Base-by-base conservation (phyloP, 2,113 vertebrate species). In the Montifringilla adamsi region DNA sequence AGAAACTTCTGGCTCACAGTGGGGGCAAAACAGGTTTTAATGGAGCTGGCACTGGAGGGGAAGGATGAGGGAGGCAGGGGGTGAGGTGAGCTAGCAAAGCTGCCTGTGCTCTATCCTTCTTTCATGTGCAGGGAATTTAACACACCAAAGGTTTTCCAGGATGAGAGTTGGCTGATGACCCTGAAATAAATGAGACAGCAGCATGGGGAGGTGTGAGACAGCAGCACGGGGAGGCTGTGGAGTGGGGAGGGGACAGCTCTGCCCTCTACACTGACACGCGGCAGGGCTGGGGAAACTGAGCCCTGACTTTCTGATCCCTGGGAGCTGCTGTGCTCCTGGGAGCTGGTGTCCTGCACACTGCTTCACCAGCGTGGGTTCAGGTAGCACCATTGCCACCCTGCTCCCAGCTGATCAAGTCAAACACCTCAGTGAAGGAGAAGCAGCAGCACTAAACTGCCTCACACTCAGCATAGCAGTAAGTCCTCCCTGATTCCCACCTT, bases 301-400 rank as follows among this genome's bases (percentile, higher is more conserved):
- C 16, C 52, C 60, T 0, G 1, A 2, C 27, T 19, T 8, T 67
- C 70, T 2, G 3, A 11, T 33, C n/a, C 30, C 47, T 35, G 46
- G 67, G n/a, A 24, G 62, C 58, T 17, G 24, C 46, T 53, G 69
- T 30, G 55, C 50, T 43, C 27, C 66, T 15, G 50, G 59, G 44
- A 66, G 15, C 49, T 2, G 15, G 11, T 43, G 30, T 60, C 69
- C 83, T 22, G 33, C 10, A 4, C 1, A 0, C 28, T 44, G 37
- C 50, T 35, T 26, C 44, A 24, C 18, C 55, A 14, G 1, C 26
- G 31, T 1, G 50, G 50, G 9, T 14, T 17, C 47, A 35, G 37
- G 66, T 0, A 47, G n/a, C 6, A 14, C 20, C 69, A 4, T 0
- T 26, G 31, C 30, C 50, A 46, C 11, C 39, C 23, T 11, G 24